A percentile compares a stretch with the other conserved stretches of the same genome.
Evolutionary conservation across 2,888 invertebrate species (phyloP).

Genomic region (Patella ulyssiponensis): DNA sequence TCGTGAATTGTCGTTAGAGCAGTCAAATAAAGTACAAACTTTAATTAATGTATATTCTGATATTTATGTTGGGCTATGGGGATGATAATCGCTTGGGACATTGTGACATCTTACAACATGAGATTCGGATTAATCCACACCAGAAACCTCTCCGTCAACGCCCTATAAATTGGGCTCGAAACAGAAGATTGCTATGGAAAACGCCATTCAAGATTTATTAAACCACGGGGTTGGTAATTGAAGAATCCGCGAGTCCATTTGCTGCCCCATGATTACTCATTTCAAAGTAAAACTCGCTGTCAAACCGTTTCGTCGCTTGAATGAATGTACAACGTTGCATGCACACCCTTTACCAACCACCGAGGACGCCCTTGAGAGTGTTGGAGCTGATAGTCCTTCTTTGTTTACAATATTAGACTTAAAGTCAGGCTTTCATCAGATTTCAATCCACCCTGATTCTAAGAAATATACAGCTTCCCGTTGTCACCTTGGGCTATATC

Average conservation of each 20-base stretch:
- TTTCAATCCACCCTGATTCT: too few relatives aligned
- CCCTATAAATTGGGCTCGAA: too few relatives aligned
- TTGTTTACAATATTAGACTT: too few relatives aligned
- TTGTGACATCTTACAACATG: too few relatives aligned
- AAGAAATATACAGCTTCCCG: too few relatives aligned
- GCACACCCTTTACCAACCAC: slow-evolving; percentile 13
- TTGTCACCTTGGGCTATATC: too few relatives aligned
- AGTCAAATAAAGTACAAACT: not conserved
- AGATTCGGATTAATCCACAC: too few relatives aligned
- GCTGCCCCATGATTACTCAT: slow-evolving; percentile 13
- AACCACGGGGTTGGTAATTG: slow-evolving; percentile 13
- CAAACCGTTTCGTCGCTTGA: slow-evolving; percentile 12
- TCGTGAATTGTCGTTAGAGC: not conserved
- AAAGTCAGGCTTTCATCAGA: too few relatives aligned
- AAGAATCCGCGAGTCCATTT: slow-evolving; percentile 12
- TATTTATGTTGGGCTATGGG: slow-evolving; percentile 1
- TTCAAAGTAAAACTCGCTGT: not conserved
- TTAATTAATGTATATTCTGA: slow-evolving; percentile 13
- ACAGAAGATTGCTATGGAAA: too few relatives aligned
- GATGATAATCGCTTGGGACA: slow-evolving; percentile 11
- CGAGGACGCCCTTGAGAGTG: slow-evolving; percentile 2
- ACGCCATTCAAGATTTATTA: too few relatives aligned
- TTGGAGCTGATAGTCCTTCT: too few relatives aligned
- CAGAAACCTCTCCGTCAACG: too few relatives aligned
- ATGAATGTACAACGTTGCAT: slow-evolving; percentile 9